Base-by-base conservation (phyloP, 2,113 vertebrate genomes). In the Odontesthes bonariensis region DNA sequence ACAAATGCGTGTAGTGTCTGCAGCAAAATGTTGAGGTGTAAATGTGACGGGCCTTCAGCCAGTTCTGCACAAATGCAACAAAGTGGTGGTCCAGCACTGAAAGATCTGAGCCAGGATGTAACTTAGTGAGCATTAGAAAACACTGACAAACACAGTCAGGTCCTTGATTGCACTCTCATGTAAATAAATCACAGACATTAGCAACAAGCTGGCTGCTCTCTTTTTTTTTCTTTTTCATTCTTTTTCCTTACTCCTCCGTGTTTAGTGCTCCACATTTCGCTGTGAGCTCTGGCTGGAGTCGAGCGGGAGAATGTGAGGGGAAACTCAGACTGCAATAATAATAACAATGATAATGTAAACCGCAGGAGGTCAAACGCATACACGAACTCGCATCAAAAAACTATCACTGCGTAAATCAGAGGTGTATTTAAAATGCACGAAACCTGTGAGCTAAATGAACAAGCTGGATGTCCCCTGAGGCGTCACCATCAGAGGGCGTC, bases 141-240 rank as follows among this genome's bases (percentile, higher is more conserved):
- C 64, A 58, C 71, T 14, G 46, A 77, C 87, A 82, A 81, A 87
- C 73, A 72, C 65, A 42, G 32, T 32, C 3, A 17, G 74, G 78
- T 83, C 83, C 82, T 82, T 90, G 87, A 89, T 80, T 81, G 79
- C 82, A 33, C 73, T 69, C 69, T 75, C 35, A 20, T 80, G 88
- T 82, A 89, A 88, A 92, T 90, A 88, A 91, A 88, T 84, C 67
- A n/a, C n/a, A 68, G 51, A 27, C 81, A 85, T 71, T 65, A 65
- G 71, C 75, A 51, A 13, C 57, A 62, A 54, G 62, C 38, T 32
- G 77, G 53, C 12, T 22, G 56, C 14, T 82, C 55, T 61, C 47
- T 70, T 51, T 27, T 51, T 27, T 27, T 27, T 27, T 27, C 27
- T 27, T 27, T 27, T 27, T 27, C 27, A 27, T 27, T 27, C 27